Base-by-base conservation (phyloP, 2,113 vertebrate genomes). In the Aythya baeri region DNA sequence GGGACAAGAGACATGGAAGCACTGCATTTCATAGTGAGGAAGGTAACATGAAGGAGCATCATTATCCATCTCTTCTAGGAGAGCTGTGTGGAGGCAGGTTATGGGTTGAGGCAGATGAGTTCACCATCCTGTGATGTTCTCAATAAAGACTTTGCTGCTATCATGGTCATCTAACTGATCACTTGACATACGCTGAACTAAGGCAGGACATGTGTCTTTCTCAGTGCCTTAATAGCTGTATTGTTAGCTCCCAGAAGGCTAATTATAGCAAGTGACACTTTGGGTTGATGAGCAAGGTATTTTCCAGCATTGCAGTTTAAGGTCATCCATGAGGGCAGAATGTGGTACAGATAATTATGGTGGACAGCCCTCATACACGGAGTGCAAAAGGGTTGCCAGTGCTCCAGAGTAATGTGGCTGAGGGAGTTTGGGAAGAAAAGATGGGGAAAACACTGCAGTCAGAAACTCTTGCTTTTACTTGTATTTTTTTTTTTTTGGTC, bases 261-360 rank as follows among this genome's bases (percentile, higher is more conserved):
- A 93, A 97, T 95, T 94, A 91, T 83, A 94, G 93, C 43, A 66
- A 80, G 59, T 96, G 94, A 95, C 91, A 54, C 80, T 91, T 93
- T 10, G 65, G 9, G 57, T 81, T 93, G 54, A 31, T 94, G 92
- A 90, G 62, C 44, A 83, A 91, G 61, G 68, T 88, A 92, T 94
- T 97, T 97, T 93, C 86, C 88, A 75, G 38, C n/a, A 61, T 59
- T 83, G 80, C 61, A 75, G 52, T 86, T 83, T 84, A 94, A 95
- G 90, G 85, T 94, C 85, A 77, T 57, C 25, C 32, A 6, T 71
- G 49, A 93, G 72, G 29, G 68, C 72, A 94, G 83, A 93, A 63
- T 11, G 9, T 59, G 43, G 41, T 68, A 23, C 27, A 43, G 72
- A 74, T 71, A 57, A 41, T 84, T 58, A 34, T 52, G 21, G 59